Evolutionary conservation across 2,797 vertebrate genomes (phyloP), one percentile per base, ranked within the genome.

Genomic region (Falco berigora): DNA sequence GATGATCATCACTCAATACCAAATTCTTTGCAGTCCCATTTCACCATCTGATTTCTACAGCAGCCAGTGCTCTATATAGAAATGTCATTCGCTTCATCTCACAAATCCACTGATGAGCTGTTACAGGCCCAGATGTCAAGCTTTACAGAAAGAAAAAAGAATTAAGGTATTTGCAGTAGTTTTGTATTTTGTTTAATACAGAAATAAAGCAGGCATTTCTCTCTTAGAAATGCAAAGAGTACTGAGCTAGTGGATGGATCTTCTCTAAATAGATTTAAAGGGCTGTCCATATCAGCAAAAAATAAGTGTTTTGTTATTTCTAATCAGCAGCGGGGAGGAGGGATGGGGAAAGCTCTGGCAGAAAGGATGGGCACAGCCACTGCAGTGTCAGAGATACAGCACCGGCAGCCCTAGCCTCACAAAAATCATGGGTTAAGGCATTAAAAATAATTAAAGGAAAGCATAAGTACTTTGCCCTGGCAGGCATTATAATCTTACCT

Each of bases 81-180:
- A 94, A 93, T 93, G 77, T 88, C 96, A 95, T 90, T 94, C 3
- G 63, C 94, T 92, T 95, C 96, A 92, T 92, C 93, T 96, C 88
- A 94, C 94, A 96, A 85, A 95, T 92, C 80, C 67, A 79, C 90
- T 95, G 93, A 95, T 96, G 96, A 96, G 93, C 90, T 96, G 93
- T 95, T 96, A 93, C 74, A 89, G 67, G 71, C 86, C 95, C 96
- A 95, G 95, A 96, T 97, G 94, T 94, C 94, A 96, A 92, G 74
- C 9, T 95, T 92, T 77, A 93, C 24, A 84, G 47, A 23, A 72
- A 62, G 66, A 4, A 47, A 52, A 88, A 50, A 24, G 17, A 92
- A 61, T 20, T 25, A 77, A 92, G 91, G 84, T 93, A 82, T 88
- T 90, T 85, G 40, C 69, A 10, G 14, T 67, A 82, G 63, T 47